Evolutionary conservation across 2,888 invertebrate species (phyloP).

Genomic region (Hedya salicella): DNA sequence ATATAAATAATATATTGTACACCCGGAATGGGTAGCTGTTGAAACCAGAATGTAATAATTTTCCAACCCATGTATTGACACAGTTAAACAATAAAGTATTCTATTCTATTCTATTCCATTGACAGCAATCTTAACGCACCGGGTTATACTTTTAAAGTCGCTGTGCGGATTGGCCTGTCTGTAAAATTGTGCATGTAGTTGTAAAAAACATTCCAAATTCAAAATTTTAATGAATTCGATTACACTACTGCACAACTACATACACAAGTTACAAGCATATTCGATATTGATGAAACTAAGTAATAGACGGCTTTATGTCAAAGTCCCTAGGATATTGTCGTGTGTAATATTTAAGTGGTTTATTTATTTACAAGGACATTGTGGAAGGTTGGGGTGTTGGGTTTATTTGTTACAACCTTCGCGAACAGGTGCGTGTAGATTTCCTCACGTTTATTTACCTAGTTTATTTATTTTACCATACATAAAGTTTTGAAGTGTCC

Average conservation of each 20-base stretch:
- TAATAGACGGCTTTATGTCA: not conserved
- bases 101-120: no score
- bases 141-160: no score
- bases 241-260: not conserved
- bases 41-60: no score
- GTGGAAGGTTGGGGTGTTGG: constrained; percentile 19
- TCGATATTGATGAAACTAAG: not conserved
- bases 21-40: no score
- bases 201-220: not conserved
- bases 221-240: not conserved
- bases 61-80: no score
- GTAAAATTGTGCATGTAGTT: no score
- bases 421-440: constrained; percentile 4
- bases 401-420: constrained; percentile 2
- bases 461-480: no score
- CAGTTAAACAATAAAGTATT: no score
- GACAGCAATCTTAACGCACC: no score
- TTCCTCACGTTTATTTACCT: not conserved
- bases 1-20: no score
- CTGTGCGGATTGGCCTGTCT: no score
- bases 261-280: not conserved
- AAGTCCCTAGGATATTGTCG: not conserved
- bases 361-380: not conserved
- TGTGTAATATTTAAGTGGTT: not conserved
- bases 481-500: no score